Percentiles rank a stretch among this genome's conserved stretches.
phyloP scores from a whole-genome alignment of 2,113 vertebrate genomes.

The Plectropomus leopardus region DNA sequence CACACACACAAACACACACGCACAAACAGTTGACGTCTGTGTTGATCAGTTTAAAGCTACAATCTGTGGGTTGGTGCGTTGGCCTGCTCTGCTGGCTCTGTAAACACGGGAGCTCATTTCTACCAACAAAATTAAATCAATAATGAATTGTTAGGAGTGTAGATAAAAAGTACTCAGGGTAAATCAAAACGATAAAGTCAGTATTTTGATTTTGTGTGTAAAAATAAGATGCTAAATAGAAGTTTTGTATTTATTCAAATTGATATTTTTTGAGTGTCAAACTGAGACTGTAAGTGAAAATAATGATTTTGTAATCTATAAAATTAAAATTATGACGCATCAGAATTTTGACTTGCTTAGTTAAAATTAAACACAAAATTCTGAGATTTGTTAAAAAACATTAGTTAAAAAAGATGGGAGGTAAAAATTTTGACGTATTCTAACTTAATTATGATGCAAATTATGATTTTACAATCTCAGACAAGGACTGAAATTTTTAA shows the following conservation, averaged over 20 bases:
- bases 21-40: constrained; percentile 1
- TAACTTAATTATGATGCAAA: too few species aligned
- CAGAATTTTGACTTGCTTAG: not conserved
- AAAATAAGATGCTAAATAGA: not conserved
- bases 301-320: not conserved
- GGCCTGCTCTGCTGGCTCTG: constrained; percentile 24
- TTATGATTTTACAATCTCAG: too few species aligned
- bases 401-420: too few species aligned
- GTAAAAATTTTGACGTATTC: too few species aligned
- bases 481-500: too few species aligned
- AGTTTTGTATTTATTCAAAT: not conserved
- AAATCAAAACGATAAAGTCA: not conserved
- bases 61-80: constrained; percentile 8
- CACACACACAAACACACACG: constrained; percentile 1
- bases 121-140: not conserved
- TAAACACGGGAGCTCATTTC: constrained; percentile 24
- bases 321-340: not conserved
- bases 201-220: not conserved
- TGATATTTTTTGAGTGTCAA: too few species aligned
- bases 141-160: not conserved
- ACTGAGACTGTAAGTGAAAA: not conserved
- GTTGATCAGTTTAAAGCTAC: constrained; percentile 64
- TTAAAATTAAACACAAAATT: too few species aligned
- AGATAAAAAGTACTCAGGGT: not conserved
- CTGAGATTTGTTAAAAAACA: too few species aligned